Evolutionary conservation across 2,113 vertebrate species (phyloP), one percentile per base, ranked within the genome.

Genomic region (Heterotis niloticus): DNA sequence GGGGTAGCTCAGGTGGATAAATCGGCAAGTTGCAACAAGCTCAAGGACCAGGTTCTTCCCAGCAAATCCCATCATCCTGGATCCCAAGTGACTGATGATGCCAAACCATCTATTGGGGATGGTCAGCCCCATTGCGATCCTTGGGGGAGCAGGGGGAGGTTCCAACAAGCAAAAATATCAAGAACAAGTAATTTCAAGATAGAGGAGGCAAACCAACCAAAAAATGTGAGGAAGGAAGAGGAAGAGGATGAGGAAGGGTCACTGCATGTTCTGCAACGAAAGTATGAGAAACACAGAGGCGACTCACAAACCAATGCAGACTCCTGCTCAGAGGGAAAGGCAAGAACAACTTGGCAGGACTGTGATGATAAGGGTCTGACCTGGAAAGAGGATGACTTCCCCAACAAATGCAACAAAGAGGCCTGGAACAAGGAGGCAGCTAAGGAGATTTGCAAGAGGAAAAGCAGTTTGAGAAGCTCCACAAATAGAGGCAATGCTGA

Each of bases 131-230:
- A 10, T 12, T 80, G 81, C 75, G 87, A 89, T 75, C 73, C 83
- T 82, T 88, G 90, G 80, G 89, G 90, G 89, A 88, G 89, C 57
- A 89, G 89, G 90, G 84, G 86, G 75, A 85, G 34, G 34, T 44
- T 44, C 34, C 34, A 44, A 44, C 34, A 44, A 7, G 34, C 34
- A 54, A 51, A 13, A 84, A 88, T 79, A 86, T 85, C 52, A 77
- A 72, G 0, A 82, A 85, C 0, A 82, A 82, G 4, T 67, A 65
- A 28, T 71, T 44, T 0, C 73, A 84, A 4, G 79, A 20, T 64
- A 80, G 84, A 66, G 87, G 87, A 12, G 7, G 24, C 26, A 60
- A 57, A 14, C 14, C 29, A 20, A n/a, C 23, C 54, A 60, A 28
- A 18, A 14, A 29, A 70, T 17, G 10, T 59, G 34, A 67, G 17